Evolutionary conservation across 2,797 vertebrate species (phyloP), one percentile per base, ranked within the genome.

Genomic region (Serranus cabrilla): DNA sequence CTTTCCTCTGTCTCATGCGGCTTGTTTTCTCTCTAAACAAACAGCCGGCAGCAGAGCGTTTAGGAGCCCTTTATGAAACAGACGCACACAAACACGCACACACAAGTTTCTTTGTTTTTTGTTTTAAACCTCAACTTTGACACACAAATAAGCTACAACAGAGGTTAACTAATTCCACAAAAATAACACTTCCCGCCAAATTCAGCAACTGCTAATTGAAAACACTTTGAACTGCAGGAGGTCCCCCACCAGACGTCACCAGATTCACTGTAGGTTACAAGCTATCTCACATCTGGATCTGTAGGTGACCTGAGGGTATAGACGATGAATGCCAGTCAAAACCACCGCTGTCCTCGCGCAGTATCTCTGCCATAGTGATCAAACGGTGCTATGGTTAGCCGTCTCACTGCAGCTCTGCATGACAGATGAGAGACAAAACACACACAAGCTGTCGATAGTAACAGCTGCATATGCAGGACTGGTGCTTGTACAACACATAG

Each of bases 1-100:
- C 79, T 91, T 92, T 90, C 83, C 82, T 88, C 78, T 74, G 80
- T 89, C 87, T 91, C 82, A 85, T 81, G 86, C 79, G 2, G 58
- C 69, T 80, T 91, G 83, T 92, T 93, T 92, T 91, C 86, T 92
- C 63, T 92, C 78, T 75, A 93, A 93, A 93, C 91, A 91, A 86
- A 87, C 76, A 81, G 76, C 51, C 47, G 1, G 67, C 66, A 76
- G 87, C 78, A 78, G 74, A 76, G 72, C 42, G 7, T 91, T 88
- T 90, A 85, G 83, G 74, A 83, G 51, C 62, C 43, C 74, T 84
- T 93, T 80, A 87, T 89, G 86, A 94, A 92, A 89, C 67, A 82
- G 67, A 79, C 56, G 61, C 57, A 69, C 84, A 69, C 68, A 45
- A 17, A 45, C 23, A 21, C 21, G 20, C 59, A 60, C 63, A 37